A percentile compares a stretch with the other conserved stretches of the same genome.
Conservation (phyloP, 2,797 vertebrate genomes). For the Poeciliopsis infans region DNA sequence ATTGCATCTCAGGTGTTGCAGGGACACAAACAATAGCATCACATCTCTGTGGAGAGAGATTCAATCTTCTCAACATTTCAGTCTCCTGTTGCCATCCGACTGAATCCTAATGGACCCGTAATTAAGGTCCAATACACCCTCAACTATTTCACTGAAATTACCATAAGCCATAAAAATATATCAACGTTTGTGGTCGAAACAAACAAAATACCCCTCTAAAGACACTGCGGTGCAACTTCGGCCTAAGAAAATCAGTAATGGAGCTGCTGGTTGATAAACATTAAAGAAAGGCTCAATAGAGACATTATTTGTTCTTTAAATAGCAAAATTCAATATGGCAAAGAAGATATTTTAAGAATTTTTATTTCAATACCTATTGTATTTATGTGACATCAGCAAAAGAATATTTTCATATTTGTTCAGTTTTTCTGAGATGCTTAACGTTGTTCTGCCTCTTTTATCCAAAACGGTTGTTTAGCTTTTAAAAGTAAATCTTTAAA, state of each 20-base stretch:
- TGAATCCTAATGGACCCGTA: neutral
- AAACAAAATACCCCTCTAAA: too few species aligned
- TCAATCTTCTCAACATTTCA: neutral
- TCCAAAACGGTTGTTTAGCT: neutral
- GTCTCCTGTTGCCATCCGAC: neutral
- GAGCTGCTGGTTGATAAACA: too few species aligned
- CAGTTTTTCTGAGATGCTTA: neutral
- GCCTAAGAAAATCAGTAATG: neutral
- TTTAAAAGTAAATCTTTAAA: neutral
- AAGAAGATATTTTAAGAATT: neutral
- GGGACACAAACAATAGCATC: neutral
- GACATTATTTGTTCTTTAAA: neutral
- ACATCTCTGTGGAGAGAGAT: neutral
- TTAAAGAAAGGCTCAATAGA: too few species aligned
- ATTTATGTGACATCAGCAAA: neutral
- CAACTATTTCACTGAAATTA: neutral
- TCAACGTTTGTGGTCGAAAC: neutral
- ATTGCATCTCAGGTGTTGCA: neutral
- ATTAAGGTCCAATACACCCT: neutral
- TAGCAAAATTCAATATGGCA: neutral
- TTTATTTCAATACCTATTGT: neutral
- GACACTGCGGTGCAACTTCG: neutral
- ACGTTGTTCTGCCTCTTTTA: neutral
- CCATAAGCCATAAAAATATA: neutral
- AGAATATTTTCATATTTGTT: neutral